Evolutionary conservation across 2,797 vertebrate species (phyloP), one percentile per base, ranked within the genome.

Genomic region (Triplophysa bombifrons): DNA sequence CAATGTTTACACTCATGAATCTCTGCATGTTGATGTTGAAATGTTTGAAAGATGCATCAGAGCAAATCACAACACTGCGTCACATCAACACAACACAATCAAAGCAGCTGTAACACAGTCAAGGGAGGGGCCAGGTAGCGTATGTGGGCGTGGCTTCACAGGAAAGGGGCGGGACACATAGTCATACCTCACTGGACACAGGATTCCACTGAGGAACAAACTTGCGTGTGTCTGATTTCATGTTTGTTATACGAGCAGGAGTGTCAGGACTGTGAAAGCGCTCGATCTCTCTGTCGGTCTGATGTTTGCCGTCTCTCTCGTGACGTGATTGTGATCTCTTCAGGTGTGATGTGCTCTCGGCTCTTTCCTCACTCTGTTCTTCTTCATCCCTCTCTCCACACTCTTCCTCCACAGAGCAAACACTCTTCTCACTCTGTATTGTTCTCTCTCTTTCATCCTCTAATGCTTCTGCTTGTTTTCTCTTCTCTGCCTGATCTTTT

Each of bases 151-250:
- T 68, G 41, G 51, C 65, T 78, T 44, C 13, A 27, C 6, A 7
- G 77, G 63, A 63, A 58, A 48, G 73, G 44, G 82, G 58, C 74
- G 25, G 67, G 55, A 19, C 46, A 55, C 22, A 25, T 56, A 14
- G 16, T 77, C 81, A 50, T 83, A 85, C 84, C 84, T 85, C 84
- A 58, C 77, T 80, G 48, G 61, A 60, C 22, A 84, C 80, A 17
- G 11, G 74, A 55, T 27, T 69, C 55, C 65, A 77, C 64, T 73
- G 74, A 48, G 65, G 51, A 17, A 83, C 41, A 14, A 22, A 56
- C 41, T 81, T 83, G 73, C 63, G 16, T n/a, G 17, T 19, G 7
- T 65, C 63, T 65, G 63, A 20, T 51, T 78, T 70, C 38, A 27
- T 5, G 9, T 8, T 51, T 14, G 44, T 34, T 2, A 34, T 12